phyloP scores from a whole-genome alignment of 2,888 invertebrate genomes.

The Smittia sp. region DNA sequence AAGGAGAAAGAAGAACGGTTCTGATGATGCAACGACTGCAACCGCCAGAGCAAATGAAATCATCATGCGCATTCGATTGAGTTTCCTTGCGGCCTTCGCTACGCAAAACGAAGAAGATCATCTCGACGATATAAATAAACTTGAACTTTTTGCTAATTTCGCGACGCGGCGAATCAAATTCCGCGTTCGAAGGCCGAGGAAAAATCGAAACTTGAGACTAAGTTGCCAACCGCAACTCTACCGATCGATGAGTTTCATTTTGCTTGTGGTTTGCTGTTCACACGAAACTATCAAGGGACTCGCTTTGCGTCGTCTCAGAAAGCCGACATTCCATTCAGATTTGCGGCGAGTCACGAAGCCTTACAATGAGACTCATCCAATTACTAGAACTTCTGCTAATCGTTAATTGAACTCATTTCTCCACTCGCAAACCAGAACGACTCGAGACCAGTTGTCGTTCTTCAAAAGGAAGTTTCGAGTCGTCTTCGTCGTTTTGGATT shows the following conservation, averaged over 20 bases:
- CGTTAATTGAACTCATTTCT: background rate
- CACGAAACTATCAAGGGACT: background rate
- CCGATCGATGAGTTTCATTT: too few species aligned
- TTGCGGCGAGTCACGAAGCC: background rate
- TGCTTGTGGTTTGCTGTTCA: background rate
- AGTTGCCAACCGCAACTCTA: too few species aligned
- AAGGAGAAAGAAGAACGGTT: background rate
- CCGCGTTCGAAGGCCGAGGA: background rate
- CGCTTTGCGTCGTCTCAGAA: background rate
- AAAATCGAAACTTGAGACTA: background rate
- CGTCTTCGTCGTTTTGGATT: background rate
- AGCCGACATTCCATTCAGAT: background rate
- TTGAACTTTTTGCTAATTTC: conserved; percentile 6
- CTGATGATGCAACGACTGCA: background rate
- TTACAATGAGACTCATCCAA: background rate
- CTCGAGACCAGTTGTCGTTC: too few species aligned
- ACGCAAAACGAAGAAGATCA: background rate
- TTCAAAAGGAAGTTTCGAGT: background rate
- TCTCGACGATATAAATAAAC: background rate
- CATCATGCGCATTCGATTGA: background rate
- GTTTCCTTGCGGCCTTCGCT: background rate
- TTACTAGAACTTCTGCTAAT: background rate
- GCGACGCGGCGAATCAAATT: background rate
- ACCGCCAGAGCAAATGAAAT: too few species aligned
- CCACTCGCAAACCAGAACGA: background rate